A percentile compares a stretch with the other conserved stretches of the same genome.
Evolutionary conservation across 2,113 vertebrate genomes (phyloP).

Genomic region (Malaclemys terrapin): DNA sequence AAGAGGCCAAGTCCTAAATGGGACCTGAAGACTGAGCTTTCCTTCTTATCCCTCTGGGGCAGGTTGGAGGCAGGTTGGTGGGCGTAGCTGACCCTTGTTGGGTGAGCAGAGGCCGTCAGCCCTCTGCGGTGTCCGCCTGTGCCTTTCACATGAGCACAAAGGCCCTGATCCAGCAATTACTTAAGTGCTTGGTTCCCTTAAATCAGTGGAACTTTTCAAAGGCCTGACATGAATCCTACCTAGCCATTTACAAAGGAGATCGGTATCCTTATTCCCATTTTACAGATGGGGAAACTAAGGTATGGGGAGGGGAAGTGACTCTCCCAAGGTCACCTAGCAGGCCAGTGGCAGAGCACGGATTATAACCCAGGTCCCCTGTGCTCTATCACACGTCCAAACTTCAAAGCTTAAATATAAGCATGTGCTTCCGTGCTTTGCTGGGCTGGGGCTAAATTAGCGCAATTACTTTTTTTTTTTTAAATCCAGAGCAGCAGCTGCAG

Average conservation of each 20-base stretch:
- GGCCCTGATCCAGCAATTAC: not conserved
- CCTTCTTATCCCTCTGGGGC: accelerated
- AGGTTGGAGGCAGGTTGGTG: not conserved
- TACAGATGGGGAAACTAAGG: not conserved
- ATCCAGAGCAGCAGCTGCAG: not conserved
- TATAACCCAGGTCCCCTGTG: not conserved
- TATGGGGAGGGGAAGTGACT: not conserved
- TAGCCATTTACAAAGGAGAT: not conserved
- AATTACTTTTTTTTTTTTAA: not conserved
- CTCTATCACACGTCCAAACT: not conserved
- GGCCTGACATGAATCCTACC: too few relatives aligned
- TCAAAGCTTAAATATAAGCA: not conserved
- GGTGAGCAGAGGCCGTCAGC: not conserved
- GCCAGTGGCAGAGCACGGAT: not conserved
- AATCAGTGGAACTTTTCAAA: too few relatives aligned
- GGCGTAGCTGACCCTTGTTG: not conserved
- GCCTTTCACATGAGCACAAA: too few relatives aligned
- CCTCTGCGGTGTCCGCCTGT: too few relatives aligned
- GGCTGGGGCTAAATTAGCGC: not conserved
- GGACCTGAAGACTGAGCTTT: accelerated
- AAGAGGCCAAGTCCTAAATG: accelerated
- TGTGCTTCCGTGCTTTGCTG: not conserved
- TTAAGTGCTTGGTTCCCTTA: too few relatives aligned
- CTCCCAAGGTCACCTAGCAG: not conserved
- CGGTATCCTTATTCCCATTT: not conserved